These are phyloP conservation scores for Trachymyrmex cornetzi DNA, from an alignment of 1,140 invertebrate species.

Conservation along the genomic window DNA sequence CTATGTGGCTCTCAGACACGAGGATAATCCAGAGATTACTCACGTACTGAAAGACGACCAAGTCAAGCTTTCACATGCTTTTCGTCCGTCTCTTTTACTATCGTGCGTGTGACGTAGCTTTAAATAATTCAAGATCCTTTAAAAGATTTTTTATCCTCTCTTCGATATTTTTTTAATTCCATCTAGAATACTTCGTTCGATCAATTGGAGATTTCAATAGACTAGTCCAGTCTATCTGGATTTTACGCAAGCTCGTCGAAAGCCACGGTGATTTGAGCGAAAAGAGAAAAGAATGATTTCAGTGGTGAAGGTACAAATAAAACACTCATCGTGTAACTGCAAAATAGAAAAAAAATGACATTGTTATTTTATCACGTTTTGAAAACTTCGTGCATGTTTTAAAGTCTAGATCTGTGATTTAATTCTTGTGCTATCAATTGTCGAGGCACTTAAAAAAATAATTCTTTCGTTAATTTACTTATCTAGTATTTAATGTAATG, in stretches of 20 bases:
- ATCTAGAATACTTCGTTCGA: neutral
- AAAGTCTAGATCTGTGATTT: neutral
- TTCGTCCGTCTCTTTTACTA: neutral
- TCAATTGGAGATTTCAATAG: neutral
- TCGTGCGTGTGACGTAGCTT: neutral
- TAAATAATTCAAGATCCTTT: constrained; percentile 20
- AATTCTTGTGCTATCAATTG: neutral
- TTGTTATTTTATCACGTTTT: neutral
- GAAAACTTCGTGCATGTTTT: neutral
- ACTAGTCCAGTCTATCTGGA: neutral
- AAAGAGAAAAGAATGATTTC: constrained; percentile 11
- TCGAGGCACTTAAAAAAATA: neutral
- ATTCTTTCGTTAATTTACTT: constrained; percentile 4
- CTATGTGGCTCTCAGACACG: constrained; percentile 46
- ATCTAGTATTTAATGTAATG: neutral
- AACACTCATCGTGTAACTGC: neutral
- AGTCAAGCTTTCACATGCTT: constrained; percentile 8
- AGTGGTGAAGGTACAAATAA: neutral
- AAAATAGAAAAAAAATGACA: neutral
- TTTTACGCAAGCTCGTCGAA: constrained; percentile 18
- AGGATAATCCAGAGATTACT: constrained; percentile 52
- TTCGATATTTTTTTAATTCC: neutral
- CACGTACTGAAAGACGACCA: constrained; percentile 39
- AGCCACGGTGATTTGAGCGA: neutral
- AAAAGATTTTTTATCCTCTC: neutral